phyloP scores from a whole-genome alignment of 2,797 vertebrate genomes.

The Manis javanica region DNA sequence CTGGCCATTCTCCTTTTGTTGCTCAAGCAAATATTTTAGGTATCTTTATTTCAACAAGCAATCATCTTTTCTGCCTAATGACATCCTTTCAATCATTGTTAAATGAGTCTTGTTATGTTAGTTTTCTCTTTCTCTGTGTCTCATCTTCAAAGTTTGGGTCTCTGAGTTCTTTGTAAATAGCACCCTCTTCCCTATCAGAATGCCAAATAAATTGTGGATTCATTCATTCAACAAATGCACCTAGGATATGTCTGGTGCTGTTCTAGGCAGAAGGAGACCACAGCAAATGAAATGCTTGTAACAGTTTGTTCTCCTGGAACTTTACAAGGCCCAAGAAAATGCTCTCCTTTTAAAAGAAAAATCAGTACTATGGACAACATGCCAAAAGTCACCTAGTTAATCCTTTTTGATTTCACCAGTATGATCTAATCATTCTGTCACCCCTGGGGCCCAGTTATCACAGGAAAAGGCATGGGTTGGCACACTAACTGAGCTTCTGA shows the following conservation, averaged over 20 bases:
- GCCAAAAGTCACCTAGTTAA: neutral
- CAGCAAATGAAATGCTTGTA: neutral
- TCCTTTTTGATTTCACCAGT: neutral
- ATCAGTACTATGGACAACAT: too few species aligned
- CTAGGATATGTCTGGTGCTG: neutral
- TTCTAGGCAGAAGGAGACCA: neutral
- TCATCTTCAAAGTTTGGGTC: neutral
- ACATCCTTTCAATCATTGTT: neutral
- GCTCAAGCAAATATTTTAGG: neutral
- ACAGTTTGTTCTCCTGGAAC: neutral
- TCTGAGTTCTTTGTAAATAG: neutral
- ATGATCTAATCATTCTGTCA: neutral
- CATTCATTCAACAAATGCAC: neutral
- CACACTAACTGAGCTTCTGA: neutral
- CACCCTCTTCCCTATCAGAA: neutral
- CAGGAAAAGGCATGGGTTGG: too few species aligned
- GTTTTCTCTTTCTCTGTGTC: neutral
- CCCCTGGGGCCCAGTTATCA: neutral
- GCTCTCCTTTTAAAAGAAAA: neutral
- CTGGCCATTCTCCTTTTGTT: neutral
- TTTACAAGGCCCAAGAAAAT: neutral
- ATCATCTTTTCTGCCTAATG: neutral
- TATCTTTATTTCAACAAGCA: neutral
- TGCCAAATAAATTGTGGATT: neutral
- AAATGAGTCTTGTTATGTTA: neutral